phyloP scores from a whole-genome alignment of 2,113 vertebrate species.

The Strix uralensis region DNA sequence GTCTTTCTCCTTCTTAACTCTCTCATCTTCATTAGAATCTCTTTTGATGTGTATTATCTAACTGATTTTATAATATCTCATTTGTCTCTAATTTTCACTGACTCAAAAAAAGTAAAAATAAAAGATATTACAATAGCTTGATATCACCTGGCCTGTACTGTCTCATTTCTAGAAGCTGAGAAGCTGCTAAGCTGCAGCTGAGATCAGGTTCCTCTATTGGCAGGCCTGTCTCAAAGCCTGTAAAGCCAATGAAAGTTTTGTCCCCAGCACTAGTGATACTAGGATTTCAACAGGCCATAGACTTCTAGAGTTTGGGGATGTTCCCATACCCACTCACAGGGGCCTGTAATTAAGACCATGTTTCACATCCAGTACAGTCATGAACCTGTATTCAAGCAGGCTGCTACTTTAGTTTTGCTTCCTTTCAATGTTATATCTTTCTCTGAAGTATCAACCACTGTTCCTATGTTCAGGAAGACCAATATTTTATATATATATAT shows the following conservation, averaged over 20 bases:
- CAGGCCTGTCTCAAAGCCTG: background rate
- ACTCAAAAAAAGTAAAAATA: background rate
- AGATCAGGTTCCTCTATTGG: background rate
- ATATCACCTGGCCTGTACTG: background rate
- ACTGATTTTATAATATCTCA: background rate
- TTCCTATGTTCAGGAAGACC: background rate
- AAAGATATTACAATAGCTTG: background rate
- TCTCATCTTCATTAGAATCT: background rate
- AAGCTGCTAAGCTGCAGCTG: background rate
- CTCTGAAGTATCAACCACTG: background rate
- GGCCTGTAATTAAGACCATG: background rate
- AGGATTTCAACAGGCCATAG: background rate
- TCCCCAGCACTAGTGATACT: background rate
- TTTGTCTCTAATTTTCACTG: background rate
- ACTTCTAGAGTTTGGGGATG: background rate
- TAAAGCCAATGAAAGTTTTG: background rate
- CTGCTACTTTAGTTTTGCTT: background rate
- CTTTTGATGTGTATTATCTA: background rate
- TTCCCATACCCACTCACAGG: background rate
- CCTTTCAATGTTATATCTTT: background rate
- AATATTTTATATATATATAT: background rate
- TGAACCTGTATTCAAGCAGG: background rate
- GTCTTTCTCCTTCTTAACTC: background rate
- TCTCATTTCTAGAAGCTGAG: background rate
- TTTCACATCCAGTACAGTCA: background rate